These are phyloP conservation scores for Dendrophyllia cribrosa DNA, from an alignment of 64 coral and sea anemone species.

Conservation along the genomic window DNA sequence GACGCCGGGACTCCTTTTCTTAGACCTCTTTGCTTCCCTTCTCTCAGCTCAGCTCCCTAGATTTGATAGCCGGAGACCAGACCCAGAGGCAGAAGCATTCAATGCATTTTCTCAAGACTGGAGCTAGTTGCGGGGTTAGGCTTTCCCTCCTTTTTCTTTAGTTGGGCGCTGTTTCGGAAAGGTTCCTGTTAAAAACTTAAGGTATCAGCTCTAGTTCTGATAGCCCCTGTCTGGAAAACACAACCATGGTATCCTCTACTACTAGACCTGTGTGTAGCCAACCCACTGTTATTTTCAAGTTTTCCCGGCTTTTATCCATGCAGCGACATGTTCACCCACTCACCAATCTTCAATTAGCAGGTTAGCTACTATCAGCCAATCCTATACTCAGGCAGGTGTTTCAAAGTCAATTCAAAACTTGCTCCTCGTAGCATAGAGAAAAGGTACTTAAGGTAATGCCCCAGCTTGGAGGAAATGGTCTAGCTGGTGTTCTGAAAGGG, in stretches of 20 bases:
- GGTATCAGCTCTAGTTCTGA: background rate
- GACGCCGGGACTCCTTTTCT: background rate
- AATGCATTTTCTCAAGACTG: slow-evolving; percentile 10
- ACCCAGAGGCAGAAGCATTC: slow-evolving; percentile 20
- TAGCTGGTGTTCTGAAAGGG: too few species aligned
- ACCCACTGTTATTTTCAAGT: background rate
- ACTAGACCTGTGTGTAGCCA: too few species aligned
- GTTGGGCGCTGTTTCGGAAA: background rate
- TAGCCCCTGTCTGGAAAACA: slow-evolving; percentile 4
- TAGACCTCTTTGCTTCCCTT: slow-evolving; percentile 5
- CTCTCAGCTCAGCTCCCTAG: background rate
- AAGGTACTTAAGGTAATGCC: background rate
- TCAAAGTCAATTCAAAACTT: too few species aligned
- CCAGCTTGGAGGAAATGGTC: background rate
- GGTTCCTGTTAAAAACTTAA: background rate
- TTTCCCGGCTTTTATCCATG: background rate
- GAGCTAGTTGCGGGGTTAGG: background rate
- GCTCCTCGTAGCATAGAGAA: background rate
- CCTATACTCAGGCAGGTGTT: background rate
- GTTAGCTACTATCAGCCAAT: background rate
- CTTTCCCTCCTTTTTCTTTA: background rate
- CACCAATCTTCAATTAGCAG: background rate
- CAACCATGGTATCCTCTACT: too few species aligned
- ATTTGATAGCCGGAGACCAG: background rate
- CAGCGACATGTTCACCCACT: background rate